Evolutionary conservation across 1,140 invertebrate genomes (phyloP).

Genomic region (Drepana arcuata): DNA sequence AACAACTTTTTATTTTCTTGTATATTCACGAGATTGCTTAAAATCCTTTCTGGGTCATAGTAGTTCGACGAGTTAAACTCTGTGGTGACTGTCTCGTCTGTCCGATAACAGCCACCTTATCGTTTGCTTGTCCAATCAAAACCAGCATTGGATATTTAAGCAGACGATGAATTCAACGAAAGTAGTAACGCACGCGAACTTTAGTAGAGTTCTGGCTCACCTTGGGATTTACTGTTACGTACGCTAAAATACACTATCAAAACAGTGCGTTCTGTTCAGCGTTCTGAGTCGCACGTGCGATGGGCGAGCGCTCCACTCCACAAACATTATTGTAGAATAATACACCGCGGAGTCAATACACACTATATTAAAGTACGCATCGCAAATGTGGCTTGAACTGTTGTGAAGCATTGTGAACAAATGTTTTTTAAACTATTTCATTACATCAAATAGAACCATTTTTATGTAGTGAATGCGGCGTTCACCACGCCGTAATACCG

Average conservation of each 20-base stretch:
- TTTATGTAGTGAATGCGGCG: constrained; percentile 22
- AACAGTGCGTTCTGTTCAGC: constrained; percentile 44
- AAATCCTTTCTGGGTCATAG: no score
- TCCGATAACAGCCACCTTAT: no score
- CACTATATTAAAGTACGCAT: no score
- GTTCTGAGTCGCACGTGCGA: constrained; percentile 28
- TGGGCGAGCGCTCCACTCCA: constrained; percentile 3
- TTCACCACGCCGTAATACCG: constrained; percentile 14
- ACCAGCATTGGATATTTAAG: constrained; percentile 15
- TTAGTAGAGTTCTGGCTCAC: constrained; percentile 44
- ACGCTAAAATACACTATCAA: constrained; percentile 62
- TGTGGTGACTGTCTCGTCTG: no score
- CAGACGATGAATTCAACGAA: constrained; percentile 18
- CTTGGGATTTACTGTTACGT: constrained; percentile 44
- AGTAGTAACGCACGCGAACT: constrained; percentile 23
- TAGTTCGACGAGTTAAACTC: no score
- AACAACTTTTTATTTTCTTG: constrained; percentile 20
- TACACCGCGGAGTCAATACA: no score
- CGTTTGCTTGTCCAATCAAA: constrained; percentile 5
- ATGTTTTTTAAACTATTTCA: no score
- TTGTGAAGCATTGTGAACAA: no score
- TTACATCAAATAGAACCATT: constrained; percentile 8
- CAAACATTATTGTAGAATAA: constrained; percentile 6
- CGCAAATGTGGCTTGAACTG: no score
- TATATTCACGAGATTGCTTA: no score